Evolutionary conservation across 1,140 invertebrate species (phyloP).

Genomic region (Polypedilum vanderplanki): DNA sequence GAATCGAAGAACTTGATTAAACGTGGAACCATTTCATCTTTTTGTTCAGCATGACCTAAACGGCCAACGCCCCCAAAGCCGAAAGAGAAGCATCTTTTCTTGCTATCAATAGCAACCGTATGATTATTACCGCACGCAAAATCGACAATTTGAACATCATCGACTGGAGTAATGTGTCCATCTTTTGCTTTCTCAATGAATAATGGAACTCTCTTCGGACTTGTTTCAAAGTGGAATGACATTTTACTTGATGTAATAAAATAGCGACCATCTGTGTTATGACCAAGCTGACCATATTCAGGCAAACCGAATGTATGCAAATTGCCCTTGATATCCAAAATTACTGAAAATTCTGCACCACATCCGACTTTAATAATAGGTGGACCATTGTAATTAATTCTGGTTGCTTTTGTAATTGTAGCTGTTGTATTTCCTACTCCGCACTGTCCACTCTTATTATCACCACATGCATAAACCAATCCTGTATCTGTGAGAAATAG

Average conservation of each 20-base stretch:
- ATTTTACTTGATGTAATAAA: conserved; percentile 84
- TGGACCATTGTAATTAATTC: conserved; percentile 67
- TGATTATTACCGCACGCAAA: conserved; percentile 88
- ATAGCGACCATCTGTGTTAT: conserved; percentile 90
- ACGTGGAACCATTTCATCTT: conserved; percentile 84
- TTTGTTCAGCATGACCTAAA: conserved; percentile 83
- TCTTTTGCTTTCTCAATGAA: conserved; percentile 87
- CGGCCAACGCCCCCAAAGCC: conserved; percentile 91
- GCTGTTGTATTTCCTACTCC: conserved; percentile 71
- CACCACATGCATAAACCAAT: conserved; percentile 77
- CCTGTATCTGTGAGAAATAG: conserved; percentile 82
- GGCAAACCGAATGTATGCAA: conserved; percentile 87
- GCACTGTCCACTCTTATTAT: conserved; percentile 87
- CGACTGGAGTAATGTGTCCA: conserved; percentile 72
- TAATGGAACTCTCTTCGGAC: conserved; percentile 73
- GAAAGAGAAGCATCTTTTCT: conserved; percentile 84
- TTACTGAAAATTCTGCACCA: conserved; percentile 86
- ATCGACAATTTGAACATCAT: conserved; percentile 81
- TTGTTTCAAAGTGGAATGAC: conserved; percentile 74
- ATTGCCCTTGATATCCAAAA: conserved; percentile 80
- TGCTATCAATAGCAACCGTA: conserved; percentile 79
- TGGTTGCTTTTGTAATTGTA: conserved; percentile 61
- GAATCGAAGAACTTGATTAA: conserved; percentile 84
- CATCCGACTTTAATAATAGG: conserved; percentile 80
- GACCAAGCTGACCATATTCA: conserved; percentile 85